Evolutionary conservation across 2,888 invertebrate species (phyloP), one percentile per base, ranked within the genome.

Genomic region (Acleris sparsana): DNA sequence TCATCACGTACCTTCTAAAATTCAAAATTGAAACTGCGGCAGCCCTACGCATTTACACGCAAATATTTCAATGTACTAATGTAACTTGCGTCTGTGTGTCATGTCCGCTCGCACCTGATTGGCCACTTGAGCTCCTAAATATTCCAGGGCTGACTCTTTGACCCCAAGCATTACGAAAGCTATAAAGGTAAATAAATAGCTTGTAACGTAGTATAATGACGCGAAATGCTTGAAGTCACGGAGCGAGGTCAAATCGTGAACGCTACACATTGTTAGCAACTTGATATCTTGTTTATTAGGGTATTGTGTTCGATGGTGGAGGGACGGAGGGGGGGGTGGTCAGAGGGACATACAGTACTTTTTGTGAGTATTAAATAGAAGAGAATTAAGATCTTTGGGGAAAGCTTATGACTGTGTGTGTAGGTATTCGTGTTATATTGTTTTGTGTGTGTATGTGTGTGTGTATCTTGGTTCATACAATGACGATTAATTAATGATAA

Each of bases 221-320:
- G 49, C 43, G 55, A 65, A 61, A 51, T 16, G 18, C 18, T 22
- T 17, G 13, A 6, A 65, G 65, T 60, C 60, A 56, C 60, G 65
- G 20, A 17, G 6, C 13, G 56, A 46, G 64, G 59, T 59, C 64
- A 53, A 51, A 5, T 64, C 64, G 64, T 61, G 65, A 65, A 53
- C 48, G 53, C 16, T 25, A 49, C 49, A 53, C 59, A 53, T 61
- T 61, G 65, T 65, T 60, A 51, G 65, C 13, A 56, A 65, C 60
- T 48, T 20, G 60, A 65, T 65, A 65, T 17, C 60, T 43, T 5
- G 29, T 53, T 65, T 60, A 55, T 65, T 60, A 55, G 55, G 60
- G 59, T 43, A 64, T 64, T 59, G 59, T 60, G 60, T 60, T 53
- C 29, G 33, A 16, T 43, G 4, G 7, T 3, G n/a, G n/a, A n/a